Evolutionary conservation across 2,797 vertebrate species (phyloP).

Genomic region (Sebastiscus tertius): DNA sequence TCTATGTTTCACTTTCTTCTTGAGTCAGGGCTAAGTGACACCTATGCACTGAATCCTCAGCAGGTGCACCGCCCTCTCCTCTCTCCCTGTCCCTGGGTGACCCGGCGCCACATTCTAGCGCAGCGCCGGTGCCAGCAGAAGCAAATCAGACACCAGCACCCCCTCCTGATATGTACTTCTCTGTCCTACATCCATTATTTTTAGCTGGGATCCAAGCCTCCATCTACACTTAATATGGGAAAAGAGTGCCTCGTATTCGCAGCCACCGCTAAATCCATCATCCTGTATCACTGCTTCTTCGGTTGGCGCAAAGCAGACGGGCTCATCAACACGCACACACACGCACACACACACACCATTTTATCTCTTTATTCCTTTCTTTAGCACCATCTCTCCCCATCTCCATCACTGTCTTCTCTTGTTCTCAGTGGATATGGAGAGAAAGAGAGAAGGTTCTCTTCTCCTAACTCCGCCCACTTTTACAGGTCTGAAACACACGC

Average conservation of each 20-base stretch:
- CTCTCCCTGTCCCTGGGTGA: constrained; percentile 72
- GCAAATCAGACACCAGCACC: constrained; percentile 79
- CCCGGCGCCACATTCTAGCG: constrained; percentile 75
- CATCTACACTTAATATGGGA: constrained; percentile 81
- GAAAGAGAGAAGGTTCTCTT: constrained; percentile 24
- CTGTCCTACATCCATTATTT: constrained; percentile 80
- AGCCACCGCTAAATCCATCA: constrained; percentile 41
- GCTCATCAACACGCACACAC: not conserved
- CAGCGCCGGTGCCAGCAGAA: constrained; percentile 68
- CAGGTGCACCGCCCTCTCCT: constrained; percentile 54
- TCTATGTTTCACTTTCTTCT: constrained; percentile 57
- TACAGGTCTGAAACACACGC: constrained; percentile 28
- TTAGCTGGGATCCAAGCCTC: constrained; percentile 78
- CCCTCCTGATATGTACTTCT: constrained; percentile 68
- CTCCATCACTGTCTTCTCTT: constrained; percentile 21
- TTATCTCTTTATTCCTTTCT: constrained; percentile 6
- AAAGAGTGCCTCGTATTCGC: constrained; percentile 55
- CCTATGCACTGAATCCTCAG: constrained; percentile 53
- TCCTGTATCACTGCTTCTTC: constrained; percentile 23
- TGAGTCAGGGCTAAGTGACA: constrained; percentile 67
- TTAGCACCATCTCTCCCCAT: constrained; percentile 4
- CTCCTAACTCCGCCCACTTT: constrained; percentile 54
- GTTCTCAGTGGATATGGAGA: constrained; percentile 8
- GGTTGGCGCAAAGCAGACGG: constrained; percentile 9
- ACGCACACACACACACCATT: not conserved